A percentile compares a stretch with the other conserved stretches of the same genome.
Conservation (phyloP, 2,113 vertebrate genomes). For the Elephas maximus region DNA sequence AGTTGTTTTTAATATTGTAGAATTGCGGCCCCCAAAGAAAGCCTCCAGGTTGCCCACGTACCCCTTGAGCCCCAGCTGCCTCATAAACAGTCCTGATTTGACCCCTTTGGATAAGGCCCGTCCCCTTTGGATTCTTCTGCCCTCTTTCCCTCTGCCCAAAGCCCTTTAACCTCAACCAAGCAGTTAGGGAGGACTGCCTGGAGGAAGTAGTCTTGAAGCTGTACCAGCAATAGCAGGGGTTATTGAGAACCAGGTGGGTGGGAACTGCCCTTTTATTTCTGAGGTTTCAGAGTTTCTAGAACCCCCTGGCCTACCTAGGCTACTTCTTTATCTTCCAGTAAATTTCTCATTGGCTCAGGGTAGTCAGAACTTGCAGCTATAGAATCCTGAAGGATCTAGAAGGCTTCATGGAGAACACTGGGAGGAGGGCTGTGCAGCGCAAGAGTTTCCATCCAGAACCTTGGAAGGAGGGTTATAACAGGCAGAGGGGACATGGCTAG, state of each 20-base stretch:
- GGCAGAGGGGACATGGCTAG: background rate
- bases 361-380: background rate
- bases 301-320: background rate
- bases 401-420: background rate
- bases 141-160: background rate
- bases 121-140: background rate
- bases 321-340: background rate
- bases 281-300: background rate
- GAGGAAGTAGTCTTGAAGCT: background rate
- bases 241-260: background rate
- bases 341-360: background rate
- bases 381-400: background rate
- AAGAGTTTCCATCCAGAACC: background rate
- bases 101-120: background rate
- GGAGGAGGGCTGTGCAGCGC: background rate
- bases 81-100: background rate
- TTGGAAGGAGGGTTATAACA: too few species aligned
- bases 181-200: background rate
- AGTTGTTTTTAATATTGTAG: background rate
- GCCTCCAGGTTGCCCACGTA: background rate
- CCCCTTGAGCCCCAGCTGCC: background rate
- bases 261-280: background rate
- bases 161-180: background rate
- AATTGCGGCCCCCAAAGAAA: background rate
- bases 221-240: background rate